Evolutionary conservation across 1,140 invertebrate species (phyloP), one percentile per base, ranked within the genome.

Genomic region (Ostrea denselamellosa): DNA sequence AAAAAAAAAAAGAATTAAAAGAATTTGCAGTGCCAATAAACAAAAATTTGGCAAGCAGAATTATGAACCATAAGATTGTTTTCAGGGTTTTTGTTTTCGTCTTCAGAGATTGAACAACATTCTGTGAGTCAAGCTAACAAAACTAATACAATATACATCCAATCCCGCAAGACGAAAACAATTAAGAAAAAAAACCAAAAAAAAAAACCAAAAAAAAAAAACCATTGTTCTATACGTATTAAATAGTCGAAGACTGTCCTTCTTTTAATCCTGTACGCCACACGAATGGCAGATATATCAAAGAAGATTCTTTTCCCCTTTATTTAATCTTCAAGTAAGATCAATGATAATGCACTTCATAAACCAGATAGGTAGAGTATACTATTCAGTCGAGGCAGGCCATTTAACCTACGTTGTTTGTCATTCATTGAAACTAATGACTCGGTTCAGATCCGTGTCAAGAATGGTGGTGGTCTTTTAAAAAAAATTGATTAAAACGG

Each of bases 291-390:
- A 17, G 14, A n/a, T 62, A 62, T 62, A 62, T 62, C 56, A 62
- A 62, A 62, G 17, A 14, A 17, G 7, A 62, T 34, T 28, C 28
- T 77, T 77, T 62, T 62, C 14, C n/a, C n/a, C 58, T 62, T 44
- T 77, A 77, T 77, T 77, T 77, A 25, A 77, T 77, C 68, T 77
- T 25, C 10, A 25, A 34, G 68, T 28, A 77, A 28, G 68, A 25
- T 77, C 25, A 77, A 4, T 77, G 22, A 77, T 77, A 77, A 77
- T 77, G 28, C 28, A 77, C 68, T 77, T 77, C 68, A 34, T 77
- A 28, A 34, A 77, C 68, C 28, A 77, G 68, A 77, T 77, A 77
- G 28, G 12, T 22, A 25, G 25, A 25, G 68, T 77, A 25, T 77
- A 28, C 28, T 34, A 28, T 28, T 77, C 28, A 4, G 14, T 34